These are phyloP conservation scores for Tetragnatha versicolor DNA, from an alignment of 1,140 invertebrate species.

Conservation along the genomic window DNA sequence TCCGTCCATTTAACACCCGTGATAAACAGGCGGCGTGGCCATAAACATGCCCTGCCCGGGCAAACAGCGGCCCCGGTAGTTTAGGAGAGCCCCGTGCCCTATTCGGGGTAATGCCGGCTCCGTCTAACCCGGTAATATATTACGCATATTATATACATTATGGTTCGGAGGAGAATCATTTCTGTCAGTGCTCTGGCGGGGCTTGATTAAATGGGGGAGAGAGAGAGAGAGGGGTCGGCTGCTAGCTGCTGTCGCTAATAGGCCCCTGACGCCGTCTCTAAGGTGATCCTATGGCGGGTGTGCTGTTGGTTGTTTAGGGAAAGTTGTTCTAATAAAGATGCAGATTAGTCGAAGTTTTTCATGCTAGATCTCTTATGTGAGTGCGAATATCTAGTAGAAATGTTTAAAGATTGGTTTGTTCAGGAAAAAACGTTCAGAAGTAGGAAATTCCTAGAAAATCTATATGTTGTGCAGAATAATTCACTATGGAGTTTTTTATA, in stretches of 20 bases:
- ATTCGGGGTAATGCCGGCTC: conserved; percentile 39
- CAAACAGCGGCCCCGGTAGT: conserved; percentile 20
- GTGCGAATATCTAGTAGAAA: too few relatives aligned
- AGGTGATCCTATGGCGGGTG: too few relatives aligned
- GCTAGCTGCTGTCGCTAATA: not conserved
- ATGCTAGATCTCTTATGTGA: too few relatives aligned
- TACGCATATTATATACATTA: conserved; percentile 46
- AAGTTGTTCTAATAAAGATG: too few relatives aligned
- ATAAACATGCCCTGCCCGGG: conserved; percentile 39
- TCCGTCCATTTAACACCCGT: conserved; percentile 35
- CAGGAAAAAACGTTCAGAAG: too few relatives aligned
- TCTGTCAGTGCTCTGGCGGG: conserved; percentile 20
- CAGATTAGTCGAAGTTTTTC: too few relatives aligned
- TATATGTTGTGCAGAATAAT: too few relatives aligned
- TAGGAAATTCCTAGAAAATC: too few relatives aligned
- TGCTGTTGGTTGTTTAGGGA: too few relatives aligned
- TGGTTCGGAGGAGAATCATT: conserved; percentile 45
- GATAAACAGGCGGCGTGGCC: conserved; percentile 29
- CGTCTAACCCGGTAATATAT: conserved; percentile 45
- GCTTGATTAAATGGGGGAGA: conserved; percentile 34
- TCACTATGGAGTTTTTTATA: too few relatives aligned
- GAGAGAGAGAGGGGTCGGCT: not conserved
- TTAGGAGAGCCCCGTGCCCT: conserved; percentile 24
- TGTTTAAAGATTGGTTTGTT: too few relatives aligned
- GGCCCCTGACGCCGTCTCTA: too few relatives aligned